Conservation (phyloP, 1,140 invertebrate species). For the Sycobia sp. region DNA sequence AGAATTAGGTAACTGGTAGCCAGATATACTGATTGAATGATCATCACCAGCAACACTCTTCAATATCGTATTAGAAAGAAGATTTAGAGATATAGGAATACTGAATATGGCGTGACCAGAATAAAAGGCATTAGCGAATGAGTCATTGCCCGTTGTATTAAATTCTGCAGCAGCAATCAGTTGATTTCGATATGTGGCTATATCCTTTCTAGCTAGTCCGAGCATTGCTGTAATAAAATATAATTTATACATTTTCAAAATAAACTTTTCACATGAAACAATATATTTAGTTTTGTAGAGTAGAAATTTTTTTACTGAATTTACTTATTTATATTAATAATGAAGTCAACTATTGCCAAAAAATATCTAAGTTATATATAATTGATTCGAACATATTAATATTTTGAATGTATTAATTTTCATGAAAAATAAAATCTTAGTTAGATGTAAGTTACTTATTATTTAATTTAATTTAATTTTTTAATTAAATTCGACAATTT, state of each 20-base stretch:
- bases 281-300: too few relatives aligned
- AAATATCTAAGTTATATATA: too few relatives aligned
- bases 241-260: neutral
- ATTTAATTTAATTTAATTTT: neutral
- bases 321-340: too few relatives aligned
- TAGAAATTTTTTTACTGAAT: too few relatives aligned
- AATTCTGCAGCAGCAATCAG: conserved; percentile 53
- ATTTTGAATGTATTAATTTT: too few relatives aligned
- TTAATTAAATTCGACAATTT: neutral
- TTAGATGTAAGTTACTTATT: too few relatives aligned
- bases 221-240: conserved; percentile 43
- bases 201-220: conserved; percentile 38
- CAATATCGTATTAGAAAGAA: conserved; percentile 51
- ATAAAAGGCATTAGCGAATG: conserved; percentile 50
- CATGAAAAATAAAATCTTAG: too few relatives aligned
- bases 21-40: conserved; percentile 46
- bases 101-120: conserved; percentile 51
- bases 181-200: conserved; percentile 49
- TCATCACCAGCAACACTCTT: conserved; percentile 45
- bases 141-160: conserved; percentile 37
- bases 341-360: too few relatives aligned
- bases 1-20: conserved; percentile 47
- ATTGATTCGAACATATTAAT: too few relatives aligned
- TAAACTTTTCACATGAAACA: too few relatives aligned
- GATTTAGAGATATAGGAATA: conserved; percentile 52